A percentile compares a stretch with the other conserved stretches of the same genome.
Evolutionary conservation across 2,888 invertebrate genomes (phyloP).

Genomic region (Pherbina coryleti): DNA sequence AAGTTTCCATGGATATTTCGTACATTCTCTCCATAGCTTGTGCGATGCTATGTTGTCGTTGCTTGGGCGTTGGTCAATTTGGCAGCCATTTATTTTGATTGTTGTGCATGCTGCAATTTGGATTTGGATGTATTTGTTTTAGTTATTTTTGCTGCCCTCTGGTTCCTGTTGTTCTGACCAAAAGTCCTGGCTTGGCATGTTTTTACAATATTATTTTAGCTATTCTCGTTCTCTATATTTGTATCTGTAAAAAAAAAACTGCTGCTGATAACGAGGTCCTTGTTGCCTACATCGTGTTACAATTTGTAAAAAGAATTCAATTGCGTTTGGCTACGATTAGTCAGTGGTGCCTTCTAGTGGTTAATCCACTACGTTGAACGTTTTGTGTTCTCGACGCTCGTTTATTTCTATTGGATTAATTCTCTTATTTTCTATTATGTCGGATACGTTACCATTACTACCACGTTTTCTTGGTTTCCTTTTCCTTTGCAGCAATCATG

Average conservation of each 20-base stretch:
- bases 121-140: background rate
- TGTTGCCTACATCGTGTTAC: background rate
- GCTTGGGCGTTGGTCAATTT: constrained; percentile 48
- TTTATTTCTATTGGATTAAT: background rate
- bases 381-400: background rate
- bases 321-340: background rate
- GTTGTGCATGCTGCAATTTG: constrained; percentile 55
- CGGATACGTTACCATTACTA: background rate
- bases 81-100: constrained; percentile 56
- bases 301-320: constrained; percentile 1
- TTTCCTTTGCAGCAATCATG: background rate
- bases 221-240: too few species aligned
- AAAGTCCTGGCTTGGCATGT: background rate
- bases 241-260: too few species aligned
- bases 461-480: background rate
- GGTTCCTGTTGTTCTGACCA: background rate
- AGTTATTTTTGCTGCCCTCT: background rate
- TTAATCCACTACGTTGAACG: background rate
- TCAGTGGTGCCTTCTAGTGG: background rate
- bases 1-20: too few species aligned
- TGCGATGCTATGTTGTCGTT: constrained; percentile 32
- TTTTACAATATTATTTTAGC: too few species aligned
- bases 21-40: background rate
- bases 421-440: background rate
- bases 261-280: constrained; percentile 14